phyloP scores from a whole-genome alignment of 37 sponge, comb jelly and placozoan genomes.

The Eunapius fragilis region DNA sequence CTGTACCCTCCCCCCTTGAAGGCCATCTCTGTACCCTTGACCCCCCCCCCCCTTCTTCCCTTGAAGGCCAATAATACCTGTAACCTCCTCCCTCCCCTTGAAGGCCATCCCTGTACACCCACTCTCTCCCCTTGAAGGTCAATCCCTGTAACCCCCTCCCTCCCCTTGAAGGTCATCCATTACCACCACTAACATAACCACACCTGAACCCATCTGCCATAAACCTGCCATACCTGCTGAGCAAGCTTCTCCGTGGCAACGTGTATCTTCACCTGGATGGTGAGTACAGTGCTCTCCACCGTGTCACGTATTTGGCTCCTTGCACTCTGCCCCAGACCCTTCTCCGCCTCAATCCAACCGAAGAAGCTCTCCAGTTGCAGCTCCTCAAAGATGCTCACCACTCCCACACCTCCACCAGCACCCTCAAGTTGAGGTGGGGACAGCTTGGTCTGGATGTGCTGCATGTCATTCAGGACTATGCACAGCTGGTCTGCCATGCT shows the following conservation, averaged over 20 bases:
- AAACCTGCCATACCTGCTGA: neutral
- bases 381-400: slow-evolving; percentile 1
- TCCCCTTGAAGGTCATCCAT: too few relatives aligned
- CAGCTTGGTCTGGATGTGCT: slow-evolving; percentile 21
- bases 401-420: neutral
- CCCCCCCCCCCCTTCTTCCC: too few relatives aligned
- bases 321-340: neutral
- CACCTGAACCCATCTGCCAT: too few relatives aligned
- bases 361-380: slow-evolving; percentile 4
- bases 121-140: too few relatives aligned
- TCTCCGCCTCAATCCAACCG: neutral
- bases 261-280: neutral
- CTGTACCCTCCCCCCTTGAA: too few relatives aligned
- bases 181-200: too few relatives aligned
- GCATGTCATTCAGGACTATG: slow-evolving; percentile 49
- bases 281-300: neutral
- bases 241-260: neutral
- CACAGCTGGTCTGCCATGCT: slow-evolving; percentile 25
- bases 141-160: too few relatives aligned
- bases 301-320: neutral
- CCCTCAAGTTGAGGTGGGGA: neutral
- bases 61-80: too few relatives aligned
- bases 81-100: too few relatives aligned
- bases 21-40: too few relatives aligned
- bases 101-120: too few relatives aligned